Percentiles rank a stretch among this genome's conserved stretches.
Evolutionary conservation across 2,888 invertebrate genomes (phyloP).

Genomic region (Drosophila melanosoma): DNA sequence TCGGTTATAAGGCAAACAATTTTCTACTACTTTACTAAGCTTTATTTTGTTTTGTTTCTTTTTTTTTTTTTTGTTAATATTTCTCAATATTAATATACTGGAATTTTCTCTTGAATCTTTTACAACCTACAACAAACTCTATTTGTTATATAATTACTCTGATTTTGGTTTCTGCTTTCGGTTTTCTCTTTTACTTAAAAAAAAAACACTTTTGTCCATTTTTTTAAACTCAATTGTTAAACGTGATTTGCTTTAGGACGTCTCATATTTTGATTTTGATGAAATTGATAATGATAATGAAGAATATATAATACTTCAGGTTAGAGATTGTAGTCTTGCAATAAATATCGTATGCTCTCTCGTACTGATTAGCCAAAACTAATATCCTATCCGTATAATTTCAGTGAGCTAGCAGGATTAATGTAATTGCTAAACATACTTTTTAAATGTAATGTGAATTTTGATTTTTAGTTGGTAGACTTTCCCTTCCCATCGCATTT

Average conservation of each 20-base stretch:
- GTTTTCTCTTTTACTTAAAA: slow-evolving; percentile 12
- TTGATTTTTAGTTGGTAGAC: slow-evolving; percentile 14
- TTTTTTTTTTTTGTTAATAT: slow-evolving; percentile 6
- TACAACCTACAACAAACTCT: slow-evolving; percentile 25
- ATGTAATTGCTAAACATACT: slow-evolving; percentile 22
- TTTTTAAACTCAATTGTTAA: slow-evolving; percentile 26
- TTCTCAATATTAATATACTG: slow-evolving; percentile 5
- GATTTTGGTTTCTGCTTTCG: slow-evolving; percentile 30
- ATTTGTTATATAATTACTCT: slow-evolving; percentile 22
- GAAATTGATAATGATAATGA: slow-evolving; percentile 82
- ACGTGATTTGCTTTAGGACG: slow-evolving; percentile 69
- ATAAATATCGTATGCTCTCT: slow-evolving; percentile 12
- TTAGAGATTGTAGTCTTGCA: slow-evolving; percentile 77
- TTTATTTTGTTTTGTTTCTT: slow-evolving; percentile 9
- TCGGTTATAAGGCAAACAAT: slow-evolving; percentile 34
- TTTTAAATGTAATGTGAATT: slow-evolving; percentile 13
- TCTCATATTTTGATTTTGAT: slow-evolving; percentile 84
- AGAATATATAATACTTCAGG: slow-evolving; percentile 85
- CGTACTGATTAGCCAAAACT: slow-evolving; percentile 46
- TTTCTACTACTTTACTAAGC: slow-evolving; percentile 25
- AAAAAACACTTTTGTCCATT: slow-evolving; percentile 19
- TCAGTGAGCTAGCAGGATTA: slow-evolving; percentile 46
- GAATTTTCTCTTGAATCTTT: slow-evolving; percentile 11
- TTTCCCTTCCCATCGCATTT: not conserved
- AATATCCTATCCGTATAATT: slow-evolving; percentile 13